Evolutionary conservation across 2,888 invertebrate species (phyloP), one percentile per base, ranked within the genome.

Genomic region (Iphiclides podalirius): DNA sequence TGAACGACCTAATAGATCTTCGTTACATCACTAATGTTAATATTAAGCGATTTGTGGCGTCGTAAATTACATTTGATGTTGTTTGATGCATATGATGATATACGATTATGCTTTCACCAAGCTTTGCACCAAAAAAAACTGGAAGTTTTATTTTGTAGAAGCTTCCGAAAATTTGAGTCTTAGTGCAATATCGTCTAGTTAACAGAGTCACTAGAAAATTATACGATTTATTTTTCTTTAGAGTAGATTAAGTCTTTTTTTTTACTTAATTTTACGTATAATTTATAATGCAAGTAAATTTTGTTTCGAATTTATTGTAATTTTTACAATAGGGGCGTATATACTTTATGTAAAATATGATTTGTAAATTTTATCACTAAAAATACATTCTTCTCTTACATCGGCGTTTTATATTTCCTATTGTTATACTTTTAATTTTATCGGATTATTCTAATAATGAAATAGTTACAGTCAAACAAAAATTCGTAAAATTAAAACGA

Each of bases 121-220:
- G 33, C 36, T 39, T 34, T 35, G 47, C 55, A 52, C 55, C 46
- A 52, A 52, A 41, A 52, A 48, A 41, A 52, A 48, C 15, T 46
- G 13, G 39, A 33, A 34, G 9, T 11, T 31, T n/a, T 31, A 12
- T 36, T 23, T 38, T 42, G 33, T 34, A 33, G 37, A 48, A 16
- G 37, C n/a, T 4, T 46, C n/a, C n/a, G 28, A 36, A 47, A 41
- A 15, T 20, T 46, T 1, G 38, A 33, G 17, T 52, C 43, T 52
- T 55, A 59, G 60, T 60, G 60, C 59, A 63, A 63, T 63, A 59
- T 54, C 53, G 20, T 59, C 60, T 60, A 63, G 59, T 58, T 63
- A 38, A 54, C 47, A 47, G 35, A 55, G 47, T 50, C 49, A 53
- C 38, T 53, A 49, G 46, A 48, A 14, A 14, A 43, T 26, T 54